Conservation (phyloP, 2,888 invertebrate genomes). For the Smittia aterrima region DNA sequence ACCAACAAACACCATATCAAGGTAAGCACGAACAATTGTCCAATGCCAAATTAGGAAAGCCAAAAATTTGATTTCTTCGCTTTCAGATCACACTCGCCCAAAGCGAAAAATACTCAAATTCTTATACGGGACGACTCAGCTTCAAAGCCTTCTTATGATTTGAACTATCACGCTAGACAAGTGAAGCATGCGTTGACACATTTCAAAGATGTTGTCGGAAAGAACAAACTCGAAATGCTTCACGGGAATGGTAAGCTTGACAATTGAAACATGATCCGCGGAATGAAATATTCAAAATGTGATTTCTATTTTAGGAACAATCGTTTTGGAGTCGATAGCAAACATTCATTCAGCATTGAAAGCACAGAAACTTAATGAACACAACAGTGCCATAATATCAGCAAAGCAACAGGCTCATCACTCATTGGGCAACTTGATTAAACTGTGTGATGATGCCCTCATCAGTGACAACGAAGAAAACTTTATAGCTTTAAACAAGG, state of each 20-base stretch:
- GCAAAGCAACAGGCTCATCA: conserved; percentile 85
- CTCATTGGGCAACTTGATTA: conserved; percentile 80
- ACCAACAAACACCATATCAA: conserved; percentile 59
- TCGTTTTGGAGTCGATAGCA: conserved; percentile 32
- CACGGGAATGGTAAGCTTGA: conserved; percentile 72
- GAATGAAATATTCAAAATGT: conserved; percentile 56
- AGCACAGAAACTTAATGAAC: conserved; percentile 52
- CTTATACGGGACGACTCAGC: conserved; percentile 55
- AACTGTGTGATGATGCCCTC: conserved; percentile 85
- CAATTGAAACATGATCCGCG: conserved; percentile 74
- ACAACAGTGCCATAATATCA: conserved; percentile 56
- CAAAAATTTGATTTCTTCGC: background rate
- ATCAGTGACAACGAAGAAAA: conserved; percentile 63
- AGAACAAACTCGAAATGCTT: conserved; percentile 88
- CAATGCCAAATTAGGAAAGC: background rate
- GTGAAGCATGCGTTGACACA: conserved; percentile 78
- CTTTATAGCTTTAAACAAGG: conserved; percentile 57
- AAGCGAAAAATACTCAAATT: conserved; percentile 59
- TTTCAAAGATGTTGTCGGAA: conserved; percentile 88
- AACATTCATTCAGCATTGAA: conserved; percentile 48
- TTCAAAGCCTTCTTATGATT: conserved; percentile 66
- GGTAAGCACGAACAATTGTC: conserved; percentile 44
- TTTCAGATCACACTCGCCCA: conserved; percentile 63
- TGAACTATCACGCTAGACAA: conserved; percentile 73
- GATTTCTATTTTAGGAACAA: conserved; percentile 30